Conservation (phyloP, 2,888 invertebrate genomes). For the Tillus elongatus region DNA sequence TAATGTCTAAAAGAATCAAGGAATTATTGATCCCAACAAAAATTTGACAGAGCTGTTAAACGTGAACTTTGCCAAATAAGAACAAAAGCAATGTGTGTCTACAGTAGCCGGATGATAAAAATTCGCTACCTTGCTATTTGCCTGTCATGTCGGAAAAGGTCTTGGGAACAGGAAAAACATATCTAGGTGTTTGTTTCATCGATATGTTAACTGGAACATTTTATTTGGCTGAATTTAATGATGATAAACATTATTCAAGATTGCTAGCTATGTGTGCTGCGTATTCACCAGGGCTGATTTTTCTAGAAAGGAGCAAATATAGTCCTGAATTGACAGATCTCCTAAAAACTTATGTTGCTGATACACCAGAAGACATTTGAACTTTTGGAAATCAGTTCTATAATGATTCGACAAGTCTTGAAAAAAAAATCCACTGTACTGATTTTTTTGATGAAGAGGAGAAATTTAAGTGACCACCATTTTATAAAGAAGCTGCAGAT, state of each 20-base stretch:
- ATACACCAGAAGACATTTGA: slow-evolving; percentile 63
- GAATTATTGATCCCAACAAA: slow-evolving; percentile 52
- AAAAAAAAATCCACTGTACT: slow-evolving; percentile 58
- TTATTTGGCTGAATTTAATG: slow-evolving; percentile 82
- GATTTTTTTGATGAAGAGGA: slow-evolving; percentile 52
- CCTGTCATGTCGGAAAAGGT: too few species aligned
- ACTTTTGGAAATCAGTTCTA: slow-evolving; percentile 64
- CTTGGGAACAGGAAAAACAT: slow-evolving; percentile 41
- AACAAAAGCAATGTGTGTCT: slow-evolving; percentile 74
- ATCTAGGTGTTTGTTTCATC: slow-evolving; percentile 84
- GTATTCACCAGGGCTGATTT: slow-evolving; percentile 78
- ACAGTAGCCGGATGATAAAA: slow-evolving; percentile 72
- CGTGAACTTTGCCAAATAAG: slow-evolving; percentile 93
- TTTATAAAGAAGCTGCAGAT: slow-evolving; percentile 61
- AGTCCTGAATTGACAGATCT: slow-evolving; percentile 58
- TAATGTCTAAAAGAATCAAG: slow-evolving; percentile 74
- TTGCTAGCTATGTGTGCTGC: slow-evolving; percentile 84
- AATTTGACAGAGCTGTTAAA: slow-evolving; percentile 83
- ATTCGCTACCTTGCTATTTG: too few species aligned
- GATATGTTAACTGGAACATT: slow-evolving; percentile 92
- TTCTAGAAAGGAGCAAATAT: slow-evolving; percentile 63
- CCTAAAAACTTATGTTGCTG: slow-evolving; percentile 58
- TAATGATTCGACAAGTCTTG: slow-evolving; percentile 67
- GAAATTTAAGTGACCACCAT: slow-evolving; percentile 60
- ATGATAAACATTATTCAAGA: slow-evolving; percentile 84